Conservation (phyloP, 2,888 invertebrate species). For the Zaprionus lineosus region DNA sequence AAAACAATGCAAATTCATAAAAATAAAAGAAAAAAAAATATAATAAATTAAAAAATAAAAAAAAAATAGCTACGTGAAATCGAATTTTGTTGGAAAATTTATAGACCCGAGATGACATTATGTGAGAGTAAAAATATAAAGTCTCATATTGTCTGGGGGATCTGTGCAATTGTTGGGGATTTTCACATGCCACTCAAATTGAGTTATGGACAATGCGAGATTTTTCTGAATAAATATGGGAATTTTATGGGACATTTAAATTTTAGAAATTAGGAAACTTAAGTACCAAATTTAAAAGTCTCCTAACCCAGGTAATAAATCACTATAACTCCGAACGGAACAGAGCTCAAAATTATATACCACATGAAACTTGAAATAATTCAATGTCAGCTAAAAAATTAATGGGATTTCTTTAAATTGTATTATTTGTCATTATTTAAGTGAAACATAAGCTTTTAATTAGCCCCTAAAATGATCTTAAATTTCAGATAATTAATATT, state of each 20-base stretch:
- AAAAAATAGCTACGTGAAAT: conserved; percentile 34
- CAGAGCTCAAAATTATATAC: no score
- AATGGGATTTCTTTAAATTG: no score
- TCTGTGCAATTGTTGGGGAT: conserved; percentile 55
- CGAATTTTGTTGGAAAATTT: conserved; percentile 26
- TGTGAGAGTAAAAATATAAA: conserved; percentile 27
- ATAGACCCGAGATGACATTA: conserved; percentile 21
- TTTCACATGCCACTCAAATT: conserved; percentile 62
- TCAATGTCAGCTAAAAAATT: no score
- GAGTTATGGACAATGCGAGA: conserved; percentile 41
- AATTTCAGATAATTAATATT: no score
- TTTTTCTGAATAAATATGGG: conserved; percentile 37
- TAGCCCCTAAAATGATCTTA: no score
- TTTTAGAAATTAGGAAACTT: background rate
- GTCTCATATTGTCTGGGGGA: conserved; percentile 25
- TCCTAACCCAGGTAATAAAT: no score
- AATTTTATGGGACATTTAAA: conserved; percentile 13
- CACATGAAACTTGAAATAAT: no score
- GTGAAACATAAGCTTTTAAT: no score
- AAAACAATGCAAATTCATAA: background rate
- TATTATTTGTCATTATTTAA: no score
- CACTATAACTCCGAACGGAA: no score
- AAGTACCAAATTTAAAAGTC: conserved; percentile 20
- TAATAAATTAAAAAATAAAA: conserved; percentile 19
- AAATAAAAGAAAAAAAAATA: background rate